phyloP scores from a whole-genome alignment of 2,888 invertebrate genomes.

The Myopa tessellatipennis region DNA sequence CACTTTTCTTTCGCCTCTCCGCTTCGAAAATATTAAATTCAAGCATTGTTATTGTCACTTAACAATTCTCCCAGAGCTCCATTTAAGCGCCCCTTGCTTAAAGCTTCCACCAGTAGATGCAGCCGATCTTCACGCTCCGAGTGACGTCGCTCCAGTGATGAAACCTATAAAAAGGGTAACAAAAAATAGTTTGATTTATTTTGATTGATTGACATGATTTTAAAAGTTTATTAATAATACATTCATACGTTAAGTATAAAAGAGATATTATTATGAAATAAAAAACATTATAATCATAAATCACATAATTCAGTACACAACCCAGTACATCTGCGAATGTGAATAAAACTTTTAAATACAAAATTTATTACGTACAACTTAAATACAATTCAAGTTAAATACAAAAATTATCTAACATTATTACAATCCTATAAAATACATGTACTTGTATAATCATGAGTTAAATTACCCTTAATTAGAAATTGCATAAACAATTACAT shows the following conservation, averaged over 20 bases:
- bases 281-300: no score
- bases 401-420: conserved; percentile 8
- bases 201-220: no score
- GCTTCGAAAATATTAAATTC: conserved; percentile 37
- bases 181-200: no score
- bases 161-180: conserved; percentile 58
- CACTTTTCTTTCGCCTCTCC: not conserved
- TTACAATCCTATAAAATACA: not conserved
- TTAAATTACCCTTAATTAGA: not conserved
- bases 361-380: no score
- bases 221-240: no score
- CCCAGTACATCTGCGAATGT: not conserved
- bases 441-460: no score
- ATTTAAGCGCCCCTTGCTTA: conserved; percentile 67
- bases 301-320: no score
- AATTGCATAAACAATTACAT: not conserved
- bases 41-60: conserved; percentile 65
- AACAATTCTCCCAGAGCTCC: conserved; percentile 65
- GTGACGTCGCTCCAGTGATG: conserved; percentile 67
- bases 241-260: no score
- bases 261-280: not conserved
- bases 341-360: not conserved
- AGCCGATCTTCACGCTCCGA: conserved; percentile 68
- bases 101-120: conserved; percentile 67
- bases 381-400: no score